A percentile compares a stretch with the other conserved stretches of the same genome.
Evolutionary conservation across 2,113 vertebrate species (phyloP).

Genomic region (Heterocephalus glaber): DNA sequence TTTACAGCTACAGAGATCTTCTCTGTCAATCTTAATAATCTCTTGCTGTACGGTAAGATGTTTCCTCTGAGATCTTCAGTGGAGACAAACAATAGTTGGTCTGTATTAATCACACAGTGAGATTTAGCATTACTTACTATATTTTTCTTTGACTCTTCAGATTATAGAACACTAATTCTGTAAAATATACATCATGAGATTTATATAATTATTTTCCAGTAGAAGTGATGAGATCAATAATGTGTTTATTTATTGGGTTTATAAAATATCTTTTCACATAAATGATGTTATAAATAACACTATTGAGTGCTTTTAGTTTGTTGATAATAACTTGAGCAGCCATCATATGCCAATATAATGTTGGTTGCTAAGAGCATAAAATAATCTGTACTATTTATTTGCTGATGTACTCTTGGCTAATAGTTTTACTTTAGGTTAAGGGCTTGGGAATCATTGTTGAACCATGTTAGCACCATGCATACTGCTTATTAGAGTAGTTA

Average conservation of each 20-base stretch:
- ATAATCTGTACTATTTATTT: neutral
- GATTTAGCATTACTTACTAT: neutral
- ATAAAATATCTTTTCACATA: neutral
- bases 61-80: neutral
- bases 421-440: slow-evolving; percentile 20
- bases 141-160: slow-evolving; percentile 1
- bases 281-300: neutral
- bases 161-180: neutral
- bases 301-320: neutral
- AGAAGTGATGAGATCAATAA: slow-evolving; percentile 18
- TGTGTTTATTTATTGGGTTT: neutral
- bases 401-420: neutral
- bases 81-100: slow-evolving; percentile 18
- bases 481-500: neutral
- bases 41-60: neutral
- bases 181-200: neutral
- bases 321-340: neutral
- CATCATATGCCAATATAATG: neutral
- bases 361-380: slow-evolving; percentile 33
- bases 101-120: slow-evolving; percentile 33
- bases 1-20: neutral
- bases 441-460: neutral
- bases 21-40: slow-evolving; percentile 47
- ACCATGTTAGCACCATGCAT: neutral
- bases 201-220: neutral